Percentiles rank a stretch among this genome's conserved stretches.
Evolutionary conservation across 2,888 invertebrate species (phyloP).

Genomic region (Teinopalpus imperialis): DNA sequence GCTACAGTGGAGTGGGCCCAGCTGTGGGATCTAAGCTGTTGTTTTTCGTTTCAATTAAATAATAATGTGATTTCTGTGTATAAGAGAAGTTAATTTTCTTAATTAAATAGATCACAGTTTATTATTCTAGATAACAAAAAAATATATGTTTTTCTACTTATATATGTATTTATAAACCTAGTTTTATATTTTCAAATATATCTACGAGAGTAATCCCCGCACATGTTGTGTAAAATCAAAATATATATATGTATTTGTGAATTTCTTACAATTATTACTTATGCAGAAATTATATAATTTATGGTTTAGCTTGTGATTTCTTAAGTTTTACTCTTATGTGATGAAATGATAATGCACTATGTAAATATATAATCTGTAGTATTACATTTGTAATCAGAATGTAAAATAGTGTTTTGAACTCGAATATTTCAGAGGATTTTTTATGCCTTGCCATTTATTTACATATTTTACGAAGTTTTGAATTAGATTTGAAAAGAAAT

Average conservation of each 20-base stretch:
- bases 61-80: too few species aligned
- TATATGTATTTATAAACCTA: too few species aligned
- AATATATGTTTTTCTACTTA: neutral
- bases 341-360: slow-evolving; percentile 39
- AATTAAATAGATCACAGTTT: neutral
- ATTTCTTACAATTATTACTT: neutral
- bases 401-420: slow-evolving; percentile 41
- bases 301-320: slow-evolving; percentile 38
- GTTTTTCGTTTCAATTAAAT: too few species aligned
- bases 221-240: neutral
- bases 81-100: too few species aligned
- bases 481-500: too few species aligned
- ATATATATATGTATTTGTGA: slow-evolving; percentile 2
- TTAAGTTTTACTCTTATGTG: slow-evolving; percentile 34
- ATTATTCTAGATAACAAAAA: too few species aligned
- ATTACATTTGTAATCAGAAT: slow-evolving; percentile 32
- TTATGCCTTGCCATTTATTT: slow-evolving; percentile 63
- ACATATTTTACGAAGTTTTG: slow-evolving; percentile 40
- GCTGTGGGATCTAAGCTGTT: neutral
- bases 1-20: too few species aligned
- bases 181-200: too few species aligned
- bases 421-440: slow-evolving; percentile 48
- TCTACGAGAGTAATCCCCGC: too few species aligned
- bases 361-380: slow-evolving; percentile 34
- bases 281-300: slow-evolving; percentile 1